Conservation (phyloP, 2,113 vertebrate genomes). For the Psittacula cyanocephala region DNA sequence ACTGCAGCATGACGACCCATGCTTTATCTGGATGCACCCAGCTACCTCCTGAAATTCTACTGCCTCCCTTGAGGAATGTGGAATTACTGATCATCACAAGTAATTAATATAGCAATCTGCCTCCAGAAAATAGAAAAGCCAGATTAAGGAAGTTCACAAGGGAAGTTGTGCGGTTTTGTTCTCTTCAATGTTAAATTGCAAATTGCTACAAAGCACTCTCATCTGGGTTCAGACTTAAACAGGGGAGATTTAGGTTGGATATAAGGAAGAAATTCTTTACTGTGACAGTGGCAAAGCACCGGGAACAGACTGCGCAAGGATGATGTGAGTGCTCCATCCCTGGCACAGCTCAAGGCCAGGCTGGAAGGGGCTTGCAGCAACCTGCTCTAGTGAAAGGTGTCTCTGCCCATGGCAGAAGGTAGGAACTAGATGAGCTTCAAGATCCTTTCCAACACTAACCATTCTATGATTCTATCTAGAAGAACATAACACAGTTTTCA, state of each 20-base stretch:
- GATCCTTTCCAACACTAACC: neutral
- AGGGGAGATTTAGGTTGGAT: neutral
- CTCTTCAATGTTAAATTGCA: neutral
- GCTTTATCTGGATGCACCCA: neutral
- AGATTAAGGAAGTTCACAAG: neutral
- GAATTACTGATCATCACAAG: neutral
- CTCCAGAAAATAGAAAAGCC: neutral
- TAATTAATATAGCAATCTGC: neutral
- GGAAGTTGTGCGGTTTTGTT: neutral
- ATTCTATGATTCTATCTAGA: neutral
- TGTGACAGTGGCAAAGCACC: neutral
- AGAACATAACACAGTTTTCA: neutral
- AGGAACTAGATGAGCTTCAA: neutral
- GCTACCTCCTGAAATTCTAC: neutral
- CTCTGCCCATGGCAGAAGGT: neutral
- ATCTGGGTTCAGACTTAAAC: neutral
- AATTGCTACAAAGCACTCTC: neutral
- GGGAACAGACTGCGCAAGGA: neutral
- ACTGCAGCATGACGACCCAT: accelerated
- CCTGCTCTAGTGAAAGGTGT: neutral
- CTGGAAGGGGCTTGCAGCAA: neutral
- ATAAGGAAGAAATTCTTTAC: neutral
- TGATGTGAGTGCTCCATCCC: neutral
- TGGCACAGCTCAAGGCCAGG: neutral
- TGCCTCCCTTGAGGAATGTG: neutral